Evolutionary conservation across 2,113 vertebrate genomes (phyloP).

Genomic region (Nannospalax galili): DNA sequence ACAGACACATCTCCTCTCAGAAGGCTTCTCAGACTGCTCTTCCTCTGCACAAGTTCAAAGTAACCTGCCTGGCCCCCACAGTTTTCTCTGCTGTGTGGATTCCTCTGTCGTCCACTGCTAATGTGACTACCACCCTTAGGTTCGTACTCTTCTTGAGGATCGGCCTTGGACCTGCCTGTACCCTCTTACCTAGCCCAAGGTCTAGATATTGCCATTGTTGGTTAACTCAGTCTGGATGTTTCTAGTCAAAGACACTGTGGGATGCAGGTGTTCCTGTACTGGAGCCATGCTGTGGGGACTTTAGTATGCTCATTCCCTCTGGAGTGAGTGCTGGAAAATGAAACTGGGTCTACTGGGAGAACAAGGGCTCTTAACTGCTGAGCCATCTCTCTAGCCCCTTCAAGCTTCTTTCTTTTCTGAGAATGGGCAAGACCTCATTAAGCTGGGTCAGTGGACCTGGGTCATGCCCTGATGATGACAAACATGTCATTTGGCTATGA

Average conservation of each 20-base stretch:
- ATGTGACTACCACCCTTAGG: not conserved
- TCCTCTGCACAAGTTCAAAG: not conserved
- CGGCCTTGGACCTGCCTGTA: not conserved
- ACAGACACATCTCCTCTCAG: not conserved
- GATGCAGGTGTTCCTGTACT: not conserved
- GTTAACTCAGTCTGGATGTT: not conserved
- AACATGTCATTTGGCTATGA: constrained; percentile 49
- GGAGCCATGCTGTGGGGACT: not conserved
- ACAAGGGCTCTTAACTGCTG: too few relatives aligned
- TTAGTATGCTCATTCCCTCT: not conserved
- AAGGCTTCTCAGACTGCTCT: not conserved
- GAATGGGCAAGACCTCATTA: constrained; percentile 45
- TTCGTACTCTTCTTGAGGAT: not conserved
- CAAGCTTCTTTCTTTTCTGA: constrained; percentile 53
- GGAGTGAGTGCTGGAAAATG: too few relatives aligned
- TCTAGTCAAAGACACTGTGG: not conserved
- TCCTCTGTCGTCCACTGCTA: not conserved
- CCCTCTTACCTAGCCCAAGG: not conserved
- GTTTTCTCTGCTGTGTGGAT: not conserved
- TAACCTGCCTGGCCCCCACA: not conserved
- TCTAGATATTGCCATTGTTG: not conserved
- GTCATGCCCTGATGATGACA: constrained; percentile 60
- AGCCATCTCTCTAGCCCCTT: too few relatives aligned
- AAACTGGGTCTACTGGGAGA: too few relatives aligned
- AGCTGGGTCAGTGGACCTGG: constrained; percentile 68